Evolutionary conservation across 2,888 invertebrate genomes (phyloP), one percentile per base, ranked within the genome.

Genomic region (Drepana falcataria): DNA sequence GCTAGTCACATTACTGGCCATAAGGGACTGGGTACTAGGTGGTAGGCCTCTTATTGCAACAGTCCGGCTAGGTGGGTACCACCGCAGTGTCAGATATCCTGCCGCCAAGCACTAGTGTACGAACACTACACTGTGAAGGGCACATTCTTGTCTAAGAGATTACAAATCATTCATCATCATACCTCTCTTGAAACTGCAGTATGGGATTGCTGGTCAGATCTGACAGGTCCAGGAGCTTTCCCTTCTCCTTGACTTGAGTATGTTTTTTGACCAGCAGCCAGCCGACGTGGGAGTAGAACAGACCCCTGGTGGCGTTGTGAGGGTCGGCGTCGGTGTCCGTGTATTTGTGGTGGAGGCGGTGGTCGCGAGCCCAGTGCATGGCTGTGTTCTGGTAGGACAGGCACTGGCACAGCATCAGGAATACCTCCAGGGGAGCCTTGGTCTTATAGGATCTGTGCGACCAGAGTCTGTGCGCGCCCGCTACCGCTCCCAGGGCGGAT

Each of bases 261-360:
- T 96, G 96, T 77, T 96, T 96, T 59, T 92, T 92, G 66, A 93
- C 92, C 57, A 96, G 71, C 47, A 96, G 83, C 96, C 96, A 96
- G 35, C 96, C 96, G 59, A 96, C 90, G 78, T 96, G 96, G 0
- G 96, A 91, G 81, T 95, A 96, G 91, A 96, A 96, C 85, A 96
- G 95, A 3, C 96, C 96, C 47, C 95, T 87, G 21, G 69, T 93
- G 2, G 95, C 93, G 72, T 95, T 95, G 74, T 95, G 95, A 0
- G 95, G 95, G 52, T 69, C 69, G 0, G 63, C 65, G 35, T 68
- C 66, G 0, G 67, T 67, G 52, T 70, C 67, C 7, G 47, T 54
- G 71, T 95, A 37, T 41, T 55, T 35, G 48, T 55, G 48, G 93
- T 49, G 93, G 3, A 64, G 92, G 57, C 93, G 79, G 75, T 92